Evolutionary conservation across 92 coral and sea anemone genomes (phyloP).

Genomic region (Epizoanthus stellaris): DNA sequence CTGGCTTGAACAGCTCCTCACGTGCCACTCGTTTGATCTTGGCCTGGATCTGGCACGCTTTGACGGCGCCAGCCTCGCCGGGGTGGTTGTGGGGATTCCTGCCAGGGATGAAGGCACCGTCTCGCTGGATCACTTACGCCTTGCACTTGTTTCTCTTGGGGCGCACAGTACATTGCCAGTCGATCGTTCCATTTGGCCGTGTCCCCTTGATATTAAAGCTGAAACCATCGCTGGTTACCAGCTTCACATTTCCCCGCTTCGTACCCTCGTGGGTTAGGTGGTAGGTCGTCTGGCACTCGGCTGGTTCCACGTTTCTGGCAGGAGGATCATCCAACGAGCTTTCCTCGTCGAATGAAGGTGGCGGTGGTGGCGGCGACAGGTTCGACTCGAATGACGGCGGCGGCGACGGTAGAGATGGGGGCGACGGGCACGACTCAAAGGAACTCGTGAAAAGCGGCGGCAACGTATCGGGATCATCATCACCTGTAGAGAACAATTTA

Average conservation of each 20-base stretch:
- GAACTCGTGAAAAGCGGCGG: no score
- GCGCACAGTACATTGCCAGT: conserved; percentile 28
- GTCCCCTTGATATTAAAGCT: conserved; percentile 13
- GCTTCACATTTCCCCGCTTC: not conserved
- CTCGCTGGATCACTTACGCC: conserved; percentile 36
- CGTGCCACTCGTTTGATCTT: conserved; percentile 1
- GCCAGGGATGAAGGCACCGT: conserved; percentile 25
- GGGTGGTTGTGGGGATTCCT: not conserved
- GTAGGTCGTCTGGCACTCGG: not conserved
- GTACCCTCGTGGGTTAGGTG: not conserved
- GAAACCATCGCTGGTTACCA: conserved; percentile 18
- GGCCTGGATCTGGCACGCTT: not conserved
- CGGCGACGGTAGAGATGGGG: no score
- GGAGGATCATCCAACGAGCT: no score
- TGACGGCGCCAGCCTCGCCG: not conserved
- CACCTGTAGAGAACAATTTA: no score
- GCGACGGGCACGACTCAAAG: no score
- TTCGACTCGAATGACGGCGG: no score
- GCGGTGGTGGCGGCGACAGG: no score
- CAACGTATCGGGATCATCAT: no score
- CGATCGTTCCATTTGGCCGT: not conserved
- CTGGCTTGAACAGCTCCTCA: conserved; percentile 32
- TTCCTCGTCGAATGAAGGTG: no score
- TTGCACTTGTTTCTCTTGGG: conserved; percentile 25
- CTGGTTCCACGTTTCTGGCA: no score